These are phyloP conservation scores for Apamea sordens DNA, from an alignment of 2,888 invertebrate genomes.

Conservation along the genomic window DNA sequence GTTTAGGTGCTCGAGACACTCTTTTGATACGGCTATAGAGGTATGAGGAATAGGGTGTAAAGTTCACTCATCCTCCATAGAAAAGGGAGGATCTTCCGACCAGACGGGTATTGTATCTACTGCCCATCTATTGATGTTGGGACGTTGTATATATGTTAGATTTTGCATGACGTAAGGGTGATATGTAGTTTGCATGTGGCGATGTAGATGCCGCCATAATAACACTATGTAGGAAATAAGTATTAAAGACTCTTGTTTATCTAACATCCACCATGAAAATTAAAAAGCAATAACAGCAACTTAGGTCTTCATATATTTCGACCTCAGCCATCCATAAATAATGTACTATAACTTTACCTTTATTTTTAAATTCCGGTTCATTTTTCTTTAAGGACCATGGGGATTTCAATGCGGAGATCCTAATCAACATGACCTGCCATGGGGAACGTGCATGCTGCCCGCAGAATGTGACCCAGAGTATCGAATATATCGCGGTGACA, in stretches of 20 bases:
- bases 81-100: neutral
- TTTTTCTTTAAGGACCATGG: conserved; percentile 80
- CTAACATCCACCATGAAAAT: no score
- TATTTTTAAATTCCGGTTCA: neutral
- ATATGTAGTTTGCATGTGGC: neutral
- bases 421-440: conserved; percentile 83
- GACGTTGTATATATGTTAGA: neutral
- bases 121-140: neutral
- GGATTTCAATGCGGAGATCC: conserved; percentile 85
- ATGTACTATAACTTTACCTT: neutral
- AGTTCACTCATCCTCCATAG: neutral
- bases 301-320: neutral
- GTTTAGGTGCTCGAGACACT: neutral
- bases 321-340: neutral
- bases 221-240: no score
- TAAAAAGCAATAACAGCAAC: neutral
- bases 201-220: neutral
- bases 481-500: conserved; percentile 83
- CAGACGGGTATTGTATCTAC: neutral
- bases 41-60: neutral
- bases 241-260: no score
- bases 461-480: conserved; percentile 82
- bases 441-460: conserved; percentile 83
- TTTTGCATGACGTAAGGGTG: no score
- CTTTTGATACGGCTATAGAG: neutral